phyloP scores from a whole-genome alignment of 2,888 invertebrate species.

The Plebejus argus region DNA sequence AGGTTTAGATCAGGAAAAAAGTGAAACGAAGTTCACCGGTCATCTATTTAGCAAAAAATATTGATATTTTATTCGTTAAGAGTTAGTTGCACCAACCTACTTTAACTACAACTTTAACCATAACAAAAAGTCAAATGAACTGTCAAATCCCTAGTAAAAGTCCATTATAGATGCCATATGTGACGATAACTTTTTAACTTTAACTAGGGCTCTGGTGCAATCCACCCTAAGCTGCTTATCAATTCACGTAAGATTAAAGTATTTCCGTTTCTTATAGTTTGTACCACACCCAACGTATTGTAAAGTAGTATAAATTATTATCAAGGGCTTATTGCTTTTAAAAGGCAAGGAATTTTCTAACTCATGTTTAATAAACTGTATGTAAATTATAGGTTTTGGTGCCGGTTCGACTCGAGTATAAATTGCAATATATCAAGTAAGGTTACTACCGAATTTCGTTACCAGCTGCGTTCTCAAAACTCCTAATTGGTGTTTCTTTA shows the following conservation, averaged over 20 bases:
- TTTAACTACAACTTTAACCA: too few species aligned
- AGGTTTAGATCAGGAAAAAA: too few species aligned
- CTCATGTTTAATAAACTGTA: neutral
- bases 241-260: neutral
- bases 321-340: slow-evolving; percentile 20
- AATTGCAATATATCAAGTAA: slow-evolving; percentile 15
- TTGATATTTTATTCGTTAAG: too few species aligned
- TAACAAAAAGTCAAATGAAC: too few species aligned
- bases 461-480: slow-evolving; percentile 11
- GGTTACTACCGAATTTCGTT: neutral
- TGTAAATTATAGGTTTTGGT: slow-evolving; percentile 24
- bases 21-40: too few species aligned
- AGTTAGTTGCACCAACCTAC: too few species aligned
- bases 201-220: too few species aligned
- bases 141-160: too few species aligned
- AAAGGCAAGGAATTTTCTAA: slow-evolving; percentile 11
- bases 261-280: neutral
- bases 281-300: neutral
- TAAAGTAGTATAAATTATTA: slow-evolving; percentile 27
- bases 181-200: too few species aligned
- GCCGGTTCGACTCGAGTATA: neutral
- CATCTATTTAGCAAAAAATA: too few species aligned
- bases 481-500: slow-evolving; percentile 17
- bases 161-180: too few species aligned
- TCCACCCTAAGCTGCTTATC: too few species aligned